phyloP scores from a whole-genome alignment of 92 coral and sea anemone species.

The Heteractis magnifica region DNA sequence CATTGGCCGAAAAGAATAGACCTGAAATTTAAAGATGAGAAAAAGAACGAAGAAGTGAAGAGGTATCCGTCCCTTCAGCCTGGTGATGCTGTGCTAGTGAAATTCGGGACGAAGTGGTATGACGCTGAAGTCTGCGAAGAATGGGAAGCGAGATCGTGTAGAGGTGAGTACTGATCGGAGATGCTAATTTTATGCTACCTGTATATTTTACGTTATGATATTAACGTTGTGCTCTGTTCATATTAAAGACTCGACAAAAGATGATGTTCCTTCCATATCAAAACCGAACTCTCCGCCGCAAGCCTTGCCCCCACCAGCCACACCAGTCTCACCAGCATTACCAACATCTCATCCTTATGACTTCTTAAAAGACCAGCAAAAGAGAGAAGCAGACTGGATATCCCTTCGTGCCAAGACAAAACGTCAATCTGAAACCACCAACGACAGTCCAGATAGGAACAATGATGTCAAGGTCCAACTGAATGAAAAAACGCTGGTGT shows the following conservation, averaged over 20 bases:
- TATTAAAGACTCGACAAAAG: background rate
- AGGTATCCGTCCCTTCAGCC: background rate
- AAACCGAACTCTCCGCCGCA: background rate
- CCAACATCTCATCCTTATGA: background rate
- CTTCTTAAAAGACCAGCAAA: background rate
- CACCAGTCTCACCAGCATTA: too few species aligned
- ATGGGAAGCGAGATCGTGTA: background rate
- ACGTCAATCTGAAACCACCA: background rate
- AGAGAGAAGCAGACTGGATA: background rate
- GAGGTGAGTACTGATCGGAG: background rate
- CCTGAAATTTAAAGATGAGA: slow-evolving; percentile 19
- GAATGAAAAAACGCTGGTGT: background rate
- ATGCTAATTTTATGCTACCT: background rate
- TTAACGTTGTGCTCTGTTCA: background rate
- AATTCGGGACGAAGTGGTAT: background rate
- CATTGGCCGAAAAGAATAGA: slow-evolving; percentile 54
- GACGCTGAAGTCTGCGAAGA: slow-evolving; percentile 2
- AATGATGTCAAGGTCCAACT: background rate
- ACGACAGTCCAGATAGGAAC: background rate
- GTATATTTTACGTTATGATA: background rate
- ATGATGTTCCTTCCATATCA: background rate
- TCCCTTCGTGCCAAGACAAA: background rate
- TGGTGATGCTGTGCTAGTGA: background rate
- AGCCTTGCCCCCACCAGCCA: background rate
- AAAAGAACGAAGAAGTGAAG: background rate